Conservation (phyloP, 2,797 vertebrate species). For the Rhabdophis nuchalis region DNA sequence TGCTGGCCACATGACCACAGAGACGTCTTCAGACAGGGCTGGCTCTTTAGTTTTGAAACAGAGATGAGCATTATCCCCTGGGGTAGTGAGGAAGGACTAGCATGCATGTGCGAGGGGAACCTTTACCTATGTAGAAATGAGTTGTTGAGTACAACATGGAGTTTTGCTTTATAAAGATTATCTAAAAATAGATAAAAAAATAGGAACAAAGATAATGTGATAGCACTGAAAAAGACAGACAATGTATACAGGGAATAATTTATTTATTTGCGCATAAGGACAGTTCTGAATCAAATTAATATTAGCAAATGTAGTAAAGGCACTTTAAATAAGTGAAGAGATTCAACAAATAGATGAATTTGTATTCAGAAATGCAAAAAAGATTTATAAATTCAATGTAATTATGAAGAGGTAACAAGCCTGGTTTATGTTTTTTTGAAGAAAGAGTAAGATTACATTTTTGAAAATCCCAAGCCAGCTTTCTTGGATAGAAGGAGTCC, state of each 20-base stretch:
- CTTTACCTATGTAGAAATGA: background rate
- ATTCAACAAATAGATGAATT: background rate
- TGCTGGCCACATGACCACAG: too few species aligned
- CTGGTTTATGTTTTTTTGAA: background rate
- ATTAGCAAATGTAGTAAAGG: background rate
- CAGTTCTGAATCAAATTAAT: background rate
- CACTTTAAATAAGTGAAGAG: background rate
- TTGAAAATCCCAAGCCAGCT: background rate
- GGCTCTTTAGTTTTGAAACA: too few species aligned
- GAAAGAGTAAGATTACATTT: background rate
- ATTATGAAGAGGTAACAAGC: background rate
- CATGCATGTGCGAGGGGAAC: too few species aligned
- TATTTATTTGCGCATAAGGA: background rate
- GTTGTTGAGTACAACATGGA: background rate
- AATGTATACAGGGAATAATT: background rate
- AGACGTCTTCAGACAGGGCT: too few species aligned
- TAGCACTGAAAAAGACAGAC: background rate
- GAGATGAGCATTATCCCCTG: too few species aligned
- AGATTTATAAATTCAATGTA: background rate
- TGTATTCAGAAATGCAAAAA: background rate
- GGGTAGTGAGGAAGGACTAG: too few species aligned
- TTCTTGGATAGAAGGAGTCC: background rate
- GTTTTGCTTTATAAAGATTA: background rate
- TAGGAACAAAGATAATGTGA: background rate
- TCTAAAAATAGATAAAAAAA: background rate